phyloP scores from a whole-genome alignment of 2,888 invertebrate genomes.

The Meliscaeva auricollis region DNA sequence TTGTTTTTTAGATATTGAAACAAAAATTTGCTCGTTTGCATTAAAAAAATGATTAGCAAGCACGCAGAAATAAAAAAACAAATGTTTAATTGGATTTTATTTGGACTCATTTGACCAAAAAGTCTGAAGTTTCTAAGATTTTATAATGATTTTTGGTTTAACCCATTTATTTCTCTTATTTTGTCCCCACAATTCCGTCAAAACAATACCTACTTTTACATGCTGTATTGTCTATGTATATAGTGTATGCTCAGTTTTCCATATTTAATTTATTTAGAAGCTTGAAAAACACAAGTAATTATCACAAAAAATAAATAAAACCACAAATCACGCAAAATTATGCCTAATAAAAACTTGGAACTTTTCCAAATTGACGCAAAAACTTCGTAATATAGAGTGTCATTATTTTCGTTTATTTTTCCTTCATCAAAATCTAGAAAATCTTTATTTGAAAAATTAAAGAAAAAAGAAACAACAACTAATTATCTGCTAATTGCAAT shows the following conservation, averaged over 20 bases:
- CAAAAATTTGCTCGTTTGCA: too few species aligned
- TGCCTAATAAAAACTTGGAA: slow-evolving; percentile 40
- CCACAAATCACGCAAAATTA: slow-evolving; percentile 32
- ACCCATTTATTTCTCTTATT: too few species aligned
- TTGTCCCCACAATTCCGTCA: not conserved
- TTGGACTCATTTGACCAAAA: too few species aligned
- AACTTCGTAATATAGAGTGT: slow-evolving; percentile 3
- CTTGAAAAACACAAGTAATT: not conserved
- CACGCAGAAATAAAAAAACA: too few species aligned
- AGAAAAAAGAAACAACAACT: too few species aligned
- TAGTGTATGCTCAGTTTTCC: not conserved
- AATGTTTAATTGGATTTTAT: too few species aligned
- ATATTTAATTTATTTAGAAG: not conserved
- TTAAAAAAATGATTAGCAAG: too few species aligned
- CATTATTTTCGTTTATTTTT: slow-evolving; percentile 28
- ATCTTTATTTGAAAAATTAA: not conserved
- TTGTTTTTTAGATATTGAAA: too few species aligned
- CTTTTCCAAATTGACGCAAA: slow-evolving; percentile 36
- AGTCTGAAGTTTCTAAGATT: too few species aligned
- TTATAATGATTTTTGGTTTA: too few species aligned
- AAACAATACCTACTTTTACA: not conserved
- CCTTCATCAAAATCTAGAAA: not conserved
- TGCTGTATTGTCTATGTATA: too few species aligned
- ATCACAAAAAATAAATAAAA: slow-evolving; percentile 10
- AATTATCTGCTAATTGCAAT: slow-evolving; percentile 13